Conservation (phyloP, 53 echinoderm and acorn worm species). For the Pentamera pediparva region DNA sequence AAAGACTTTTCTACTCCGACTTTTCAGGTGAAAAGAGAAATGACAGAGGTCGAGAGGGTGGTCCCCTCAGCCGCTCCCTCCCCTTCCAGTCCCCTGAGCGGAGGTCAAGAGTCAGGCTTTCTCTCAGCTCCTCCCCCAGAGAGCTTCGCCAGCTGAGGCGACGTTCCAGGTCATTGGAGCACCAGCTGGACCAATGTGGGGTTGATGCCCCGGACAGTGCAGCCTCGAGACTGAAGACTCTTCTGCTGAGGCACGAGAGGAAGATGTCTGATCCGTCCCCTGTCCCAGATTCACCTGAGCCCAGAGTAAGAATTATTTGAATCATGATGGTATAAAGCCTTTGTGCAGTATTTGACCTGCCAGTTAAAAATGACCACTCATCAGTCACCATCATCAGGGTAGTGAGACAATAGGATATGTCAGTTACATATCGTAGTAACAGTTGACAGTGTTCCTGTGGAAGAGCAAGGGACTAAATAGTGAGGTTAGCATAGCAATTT, state of each 20-base stretch:
- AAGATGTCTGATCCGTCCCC: constrained; percentile 10
- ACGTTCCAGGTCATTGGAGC: constrained; percentile 10
- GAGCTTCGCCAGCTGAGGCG: background rate
- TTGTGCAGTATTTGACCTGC: background rate
- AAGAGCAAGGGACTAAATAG: too few species aligned
- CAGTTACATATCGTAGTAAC: too few species aligned
- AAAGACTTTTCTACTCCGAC: too few species aligned
- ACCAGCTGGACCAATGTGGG: background rate
- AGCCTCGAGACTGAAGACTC: constrained; percentile 3
- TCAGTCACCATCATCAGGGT: too few species aligned
- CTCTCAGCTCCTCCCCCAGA: constrained; percentile 9
- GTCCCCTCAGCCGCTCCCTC: constrained; percentile 3
- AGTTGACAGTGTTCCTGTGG: too few species aligned
- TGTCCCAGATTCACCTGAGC: background rate
- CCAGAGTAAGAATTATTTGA: background rate
- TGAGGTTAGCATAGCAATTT: too few species aligned
- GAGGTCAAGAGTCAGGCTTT: background rate
- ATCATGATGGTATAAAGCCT: background rate
- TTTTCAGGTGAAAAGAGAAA: too few species aligned
- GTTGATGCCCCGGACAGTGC: constrained; percentile 17
- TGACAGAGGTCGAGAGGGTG: background rate
- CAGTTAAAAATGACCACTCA: too few species aligned
- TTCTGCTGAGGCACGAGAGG: constrained; percentile 15
- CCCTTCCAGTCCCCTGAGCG: background rate
- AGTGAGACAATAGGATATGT: too few species aligned